Base-by-base conservation (phyloP, 2,113 vertebrate species). In the Coptodon bakossiorum region DNA sequence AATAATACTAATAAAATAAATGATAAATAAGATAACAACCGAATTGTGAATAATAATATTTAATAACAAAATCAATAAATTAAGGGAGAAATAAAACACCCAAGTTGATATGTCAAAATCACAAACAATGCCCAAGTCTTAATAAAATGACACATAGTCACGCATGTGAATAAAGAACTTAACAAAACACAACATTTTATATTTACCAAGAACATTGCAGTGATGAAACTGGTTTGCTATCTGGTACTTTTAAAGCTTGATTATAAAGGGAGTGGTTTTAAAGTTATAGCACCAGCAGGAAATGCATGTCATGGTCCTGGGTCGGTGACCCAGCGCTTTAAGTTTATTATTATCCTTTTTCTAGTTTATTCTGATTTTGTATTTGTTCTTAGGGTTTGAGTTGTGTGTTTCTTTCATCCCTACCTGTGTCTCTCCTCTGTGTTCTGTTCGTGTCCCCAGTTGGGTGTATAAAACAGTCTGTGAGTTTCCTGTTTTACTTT, bases 1-100 rank as follows among this genome's bases (percentile, higher is more conserved):
- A n/a, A n/a, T n/a, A n/a, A n/a, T n/a, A n/a, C n/a, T n/a, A n/a
- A n/a, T n/a, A n/a, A n/a, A n/a, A n/a, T n/a, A n/a, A n/a, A n/a
- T n/a, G n/a, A n/a, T n/a, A n/a, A 53, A 53, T 53, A 53, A 53
- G 52, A n/a, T 53, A 53, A 53, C 19, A 53, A 53, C 5, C 0
- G 0, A 22, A 53, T 53, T 22, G 52, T 53, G 5, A 53, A 53
- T 22, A 53, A 53, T 53, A 53, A 53, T n/a, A 53, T n/a, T 53
- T 52, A 52, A 52, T 52, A 0, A 53, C 52, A 22, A 11, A 53
- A 53, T 53, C 52, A 53, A 53, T 22, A 11, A 53, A 53, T 53
- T 53, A 22, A 53, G 2, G 19, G 52, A 53, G 0, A 53, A 53
- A 53, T 53, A 53, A 53, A 22, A 53, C 52, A 11, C 19, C 52